Conservation (phyloP, 2,113 vertebrate species). For the Panthera tigris region DNA sequence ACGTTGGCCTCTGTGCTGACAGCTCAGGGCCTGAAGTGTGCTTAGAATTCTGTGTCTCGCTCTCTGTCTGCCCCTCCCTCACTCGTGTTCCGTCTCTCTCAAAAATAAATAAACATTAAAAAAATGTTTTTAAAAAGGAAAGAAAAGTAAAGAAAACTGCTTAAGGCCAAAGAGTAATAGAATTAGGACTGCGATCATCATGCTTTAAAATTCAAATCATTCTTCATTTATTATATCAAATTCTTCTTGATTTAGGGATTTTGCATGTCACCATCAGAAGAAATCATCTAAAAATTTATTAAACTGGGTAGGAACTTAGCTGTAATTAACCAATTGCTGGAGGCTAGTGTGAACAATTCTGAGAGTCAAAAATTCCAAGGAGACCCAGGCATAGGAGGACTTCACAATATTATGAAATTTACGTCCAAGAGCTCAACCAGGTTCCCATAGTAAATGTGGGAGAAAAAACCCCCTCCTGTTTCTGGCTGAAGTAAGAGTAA, state of each 20-base stretch:
- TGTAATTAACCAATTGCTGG: neutral
- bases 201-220: conserved; percentile 1
- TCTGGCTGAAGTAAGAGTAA: neutral
- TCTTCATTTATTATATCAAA: neutral
- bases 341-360: neutral
- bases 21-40: too few relatives aligned
- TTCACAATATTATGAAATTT: neutral
- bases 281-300: neutral
- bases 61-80: too few relatives aligned
- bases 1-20: too few relatives aligned
- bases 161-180: neutral
- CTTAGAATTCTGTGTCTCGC: too few relatives aligned
- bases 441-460: neutral
- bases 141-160: too few relatives aligned
- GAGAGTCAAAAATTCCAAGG: neutral
- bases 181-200: neutral
- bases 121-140: too few relatives aligned
- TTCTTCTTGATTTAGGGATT: neutral
- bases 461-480: neutral
- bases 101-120: too few relatives aligned
- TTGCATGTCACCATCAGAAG: neutral
- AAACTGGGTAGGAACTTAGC: neutral
- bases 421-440: neutral
- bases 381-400: neutral
- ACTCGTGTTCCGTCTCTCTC: too few relatives aligned